These are phyloP conservation scores for Meganola albula DNA, from an alignment of 2,888 invertebrate species.

Conservation along the genomic window DNA sequence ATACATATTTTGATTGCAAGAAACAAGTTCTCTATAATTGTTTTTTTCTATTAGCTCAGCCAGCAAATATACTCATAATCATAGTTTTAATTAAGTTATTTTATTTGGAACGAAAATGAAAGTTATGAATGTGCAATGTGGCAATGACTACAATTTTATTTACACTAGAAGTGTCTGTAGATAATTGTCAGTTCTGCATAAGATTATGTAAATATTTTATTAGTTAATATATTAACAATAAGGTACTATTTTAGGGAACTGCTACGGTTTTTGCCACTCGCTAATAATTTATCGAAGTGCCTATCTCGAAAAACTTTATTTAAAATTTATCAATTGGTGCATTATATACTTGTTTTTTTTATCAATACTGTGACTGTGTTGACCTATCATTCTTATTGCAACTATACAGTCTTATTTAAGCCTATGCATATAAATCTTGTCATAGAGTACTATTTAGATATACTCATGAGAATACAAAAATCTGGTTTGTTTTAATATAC, in stretches of 20 bases:
- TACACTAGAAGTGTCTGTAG: constrained; percentile 64
- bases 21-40: constrained; percentile 23
- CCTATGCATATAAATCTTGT: constrained; percentile 25
- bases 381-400: too few species aligned
- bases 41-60: constrained; percentile 23
- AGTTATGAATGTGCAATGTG: constrained; percentile 56
- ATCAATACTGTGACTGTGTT: too few species aligned
- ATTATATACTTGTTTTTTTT: too few species aligned
- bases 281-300: constrained; percentile 52
- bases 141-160: constrained; percentile 45
- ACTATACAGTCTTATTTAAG: constrained; percentile 19
- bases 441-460: constrained; percentile 48
- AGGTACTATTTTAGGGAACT: constrained; percentile 49
- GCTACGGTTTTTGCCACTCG: constrained; percentile 42
- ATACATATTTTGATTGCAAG: too few species aligned
- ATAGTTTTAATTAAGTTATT: constrained; percentile 42
- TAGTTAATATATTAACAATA: constrained; percentile 40
- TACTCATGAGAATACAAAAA: constrained; percentile 30
- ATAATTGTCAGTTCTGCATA: constrained; percentile 49
- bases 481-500: constrained; percentile 32
- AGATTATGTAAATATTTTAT: constrained; percentile 57
- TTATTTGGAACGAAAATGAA: constrained; percentile 40
- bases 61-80: constrained; percentile 51
- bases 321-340: constrained; percentile 38
- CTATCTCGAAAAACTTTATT: constrained; percentile 35